phyloP scores from a whole-genome alignment of 92 coral and sea anemone species.

The Epizoanthus rinbou region DNA sequence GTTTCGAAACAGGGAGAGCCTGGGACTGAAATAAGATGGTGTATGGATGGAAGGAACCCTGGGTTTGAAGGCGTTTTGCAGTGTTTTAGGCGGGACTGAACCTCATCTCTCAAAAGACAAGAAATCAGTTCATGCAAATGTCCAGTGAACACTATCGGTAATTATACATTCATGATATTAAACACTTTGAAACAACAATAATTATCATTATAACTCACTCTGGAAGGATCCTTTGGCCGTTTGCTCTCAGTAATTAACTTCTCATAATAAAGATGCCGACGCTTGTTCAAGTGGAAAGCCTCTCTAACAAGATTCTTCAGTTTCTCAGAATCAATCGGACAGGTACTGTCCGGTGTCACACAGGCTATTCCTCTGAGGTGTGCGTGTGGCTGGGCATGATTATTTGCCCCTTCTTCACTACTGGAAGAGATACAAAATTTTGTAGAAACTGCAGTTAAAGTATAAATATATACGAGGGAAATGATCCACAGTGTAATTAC shows the following conservation, averaged over 20 bases:
- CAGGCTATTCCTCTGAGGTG: slow-evolving; percentile 34
- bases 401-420: slow-evolving; percentile 11
- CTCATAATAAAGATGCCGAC: slow-evolving; percentile 49
- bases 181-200: not conserved
- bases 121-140: too few species aligned
- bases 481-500: not conserved
- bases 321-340: slow-evolving; percentile 58
- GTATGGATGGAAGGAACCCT: too few species aligned
- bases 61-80: too few species aligned
- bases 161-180: not conserved
- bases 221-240: slow-evolving; percentile 49
- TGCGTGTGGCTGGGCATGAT: not conserved
- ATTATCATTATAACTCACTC: slow-evolving; percentile 29
- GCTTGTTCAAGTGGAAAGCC: slow-evolving; percentile 66
- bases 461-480: slow-evolving; percentile 42
- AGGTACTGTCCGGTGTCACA: slow-evolving; percentile 65
- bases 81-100: too few species aligned
- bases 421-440: not conserved
- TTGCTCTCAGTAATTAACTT: slow-evolving; percentile 18
- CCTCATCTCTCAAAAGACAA: too few species aligned
- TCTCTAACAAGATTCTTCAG: slow-evolving; percentile 74
- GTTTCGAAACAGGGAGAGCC: too few species aligned
- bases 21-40: too few species aligned
- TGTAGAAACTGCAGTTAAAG: not conserved
- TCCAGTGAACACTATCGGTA: too few species aligned